Conservation (phyloP, 2,888 invertebrate genomes). For the Aporophyla lueneburgensis region DNA sequence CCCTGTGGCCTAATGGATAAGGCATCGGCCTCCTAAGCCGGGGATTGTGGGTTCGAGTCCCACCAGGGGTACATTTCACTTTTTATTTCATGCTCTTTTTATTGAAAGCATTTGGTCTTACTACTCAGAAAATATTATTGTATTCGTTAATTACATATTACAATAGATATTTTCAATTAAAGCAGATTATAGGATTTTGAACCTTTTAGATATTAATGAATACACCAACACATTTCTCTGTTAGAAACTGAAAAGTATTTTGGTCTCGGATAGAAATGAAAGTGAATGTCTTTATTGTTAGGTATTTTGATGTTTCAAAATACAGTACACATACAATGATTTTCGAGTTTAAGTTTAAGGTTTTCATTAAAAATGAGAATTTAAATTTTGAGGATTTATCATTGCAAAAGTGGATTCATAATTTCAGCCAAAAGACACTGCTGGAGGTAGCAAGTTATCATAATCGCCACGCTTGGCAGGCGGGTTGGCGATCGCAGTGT, state of each 20-base stretch:
- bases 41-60: slow-evolving; percentile 95
- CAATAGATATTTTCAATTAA: background rate
- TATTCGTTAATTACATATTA: background rate
- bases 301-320: background rate
- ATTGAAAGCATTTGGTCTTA: background rate
- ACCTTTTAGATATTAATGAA: background rate
- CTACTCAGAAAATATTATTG: no score
- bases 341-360: no score
- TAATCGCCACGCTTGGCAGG: no score
- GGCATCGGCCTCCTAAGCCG: slow-evolving; percentile 95
- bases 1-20: slow-evolving; percentile 95
- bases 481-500: no score
- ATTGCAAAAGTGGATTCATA: no score
- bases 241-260: background rate
- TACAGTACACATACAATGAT: no score
- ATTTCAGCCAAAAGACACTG: no score
- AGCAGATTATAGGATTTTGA: background rate
- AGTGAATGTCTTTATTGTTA: background rate
- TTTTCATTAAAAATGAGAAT: no score
- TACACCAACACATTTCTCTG: background rate
- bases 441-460: no score
- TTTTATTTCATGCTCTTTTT: background rate
- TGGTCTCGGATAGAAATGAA: background rate
- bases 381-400: no score
- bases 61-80: slow-evolving; percentile 91